Base-by-base conservation (phyloP, 2,797 vertebrate species). In the Cynopterus sphinx region DNA sequence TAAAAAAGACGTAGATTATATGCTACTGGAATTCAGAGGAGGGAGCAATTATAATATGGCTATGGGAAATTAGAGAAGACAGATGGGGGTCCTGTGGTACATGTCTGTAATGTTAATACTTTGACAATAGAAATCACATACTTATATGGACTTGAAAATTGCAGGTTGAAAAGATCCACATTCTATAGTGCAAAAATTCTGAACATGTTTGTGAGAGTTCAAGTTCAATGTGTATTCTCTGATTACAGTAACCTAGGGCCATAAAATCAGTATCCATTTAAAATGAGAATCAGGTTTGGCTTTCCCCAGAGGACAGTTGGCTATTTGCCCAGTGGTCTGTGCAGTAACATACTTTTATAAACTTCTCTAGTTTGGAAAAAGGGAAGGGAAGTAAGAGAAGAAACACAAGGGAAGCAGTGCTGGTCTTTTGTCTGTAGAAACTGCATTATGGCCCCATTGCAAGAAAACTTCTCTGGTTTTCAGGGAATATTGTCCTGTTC, bases 211-310 rank as follows among this genome's bases (percentile, higher is more conserved):
- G 84, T 89, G 33, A 89, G 53, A 28, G 24, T 93, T 91, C 75
- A 93, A 89, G 78, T 83, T 97, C 92, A 86, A n/a, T 57, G 11
- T 75, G 31, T 81, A 28, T 53, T 87, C 94, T 96, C 92, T 79
- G 74, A 97, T 96, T 97, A 92, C 39, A 84, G 65, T 77, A 84
- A 96, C 65, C 91, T 49, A 59, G 28, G 70, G 65, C 83, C 74
- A 73, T 96, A 89, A 96, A 88, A 77, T 90, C 91, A 87, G 86
- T 68, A 84, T 95, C 83, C 70, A 94, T 94, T 96, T 93, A 95
- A 96, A 95, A 95, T 85, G 57, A 94, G 87, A 96, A 91, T 95
- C 85, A 92, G 74, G 85, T 75, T 94, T 85, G 85, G 19, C 70
- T 96, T 92, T 94, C 86, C 88, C 88, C n/a, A 73, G 94, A 92